Conservation (phyloP, 2,888 invertebrate genomes). For the Diplazon laetatorius region DNA sequence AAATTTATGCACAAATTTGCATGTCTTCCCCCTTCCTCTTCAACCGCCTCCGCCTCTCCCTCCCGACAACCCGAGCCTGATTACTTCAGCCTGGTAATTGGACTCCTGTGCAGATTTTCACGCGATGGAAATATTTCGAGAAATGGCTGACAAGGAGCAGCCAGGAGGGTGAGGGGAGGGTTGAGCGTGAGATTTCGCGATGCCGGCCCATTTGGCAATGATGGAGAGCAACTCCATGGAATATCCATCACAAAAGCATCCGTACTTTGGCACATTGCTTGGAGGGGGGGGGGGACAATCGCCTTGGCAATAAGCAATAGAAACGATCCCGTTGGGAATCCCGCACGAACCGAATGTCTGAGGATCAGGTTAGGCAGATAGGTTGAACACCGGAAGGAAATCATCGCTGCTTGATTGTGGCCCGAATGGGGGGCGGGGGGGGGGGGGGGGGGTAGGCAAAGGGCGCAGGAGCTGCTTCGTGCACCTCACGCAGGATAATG, state of each 20-base stretch:
- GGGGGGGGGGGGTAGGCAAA: too few relatives aligned
- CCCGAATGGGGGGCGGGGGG: conserved; percentile 17
- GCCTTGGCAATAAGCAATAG: conserved; percentile 13
- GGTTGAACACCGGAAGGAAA: conserved; percentile 75
- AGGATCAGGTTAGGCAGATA: conserved; percentile 26
- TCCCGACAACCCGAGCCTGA: too few relatives aligned
- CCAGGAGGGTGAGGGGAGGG: too few relatives aligned
- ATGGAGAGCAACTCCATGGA: conserved; percentile 18
- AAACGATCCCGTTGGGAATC: conserved; percentile 1
- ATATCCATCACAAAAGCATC: conserved; percentile 63
- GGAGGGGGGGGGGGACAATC: too few relatives aligned
- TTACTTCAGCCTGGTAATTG: too few relatives aligned
- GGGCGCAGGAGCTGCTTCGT: conserved; percentile 25
- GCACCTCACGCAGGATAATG: conserved; percentile 64
- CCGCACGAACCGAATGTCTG: conserved; percentile 12
- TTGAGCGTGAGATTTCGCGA: neutral
- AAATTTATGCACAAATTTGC: too few relatives aligned
- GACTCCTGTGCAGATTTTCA: too few relatives aligned
- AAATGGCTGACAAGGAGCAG: too few relatives aligned
- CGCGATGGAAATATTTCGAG: too few relatives aligned
- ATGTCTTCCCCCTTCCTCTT: too few relatives aligned
- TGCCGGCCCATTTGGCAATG: neutral
- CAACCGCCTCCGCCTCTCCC: too few relatives aligned
- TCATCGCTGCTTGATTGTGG: conserved; percentile 76
- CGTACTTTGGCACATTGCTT: conserved; percentile 11